These are phyloP conservation scores for Rhyacophila brunnea DNA, from an alignment of 1,140 invertebrate genomes.

Conservation along the genomic window DNA sequence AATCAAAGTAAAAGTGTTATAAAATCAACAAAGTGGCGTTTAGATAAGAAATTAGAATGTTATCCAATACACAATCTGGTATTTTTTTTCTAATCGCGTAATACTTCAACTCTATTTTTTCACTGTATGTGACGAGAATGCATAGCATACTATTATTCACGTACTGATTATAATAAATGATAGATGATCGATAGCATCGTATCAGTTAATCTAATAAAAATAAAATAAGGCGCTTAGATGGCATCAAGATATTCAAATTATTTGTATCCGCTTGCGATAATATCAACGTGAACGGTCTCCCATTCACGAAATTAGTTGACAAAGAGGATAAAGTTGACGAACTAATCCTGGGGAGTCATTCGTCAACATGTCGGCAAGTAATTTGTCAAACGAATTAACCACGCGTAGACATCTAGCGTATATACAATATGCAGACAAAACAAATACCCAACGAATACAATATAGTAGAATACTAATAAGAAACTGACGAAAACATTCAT, in stretches of 20 bases:
- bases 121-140: too few species aligned
- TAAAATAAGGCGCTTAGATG: slow-evolving; percentile 4
- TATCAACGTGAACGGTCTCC: slow-evolving; percentile 3
- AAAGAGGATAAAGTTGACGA: slow-evolving; percentile 17
- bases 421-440: slow-evolving; percentile 18
- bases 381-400: slow-evolving; percentile 37
- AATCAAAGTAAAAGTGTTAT: too few species aligned
- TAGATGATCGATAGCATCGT: too few species aligned
- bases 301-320: slow-evolving; percentile 1
- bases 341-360: slow-evolving; percentile 31
- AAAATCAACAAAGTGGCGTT: too few species aligned
- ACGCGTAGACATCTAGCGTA: slow-evolving; percentile 19
- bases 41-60: too few species aligned
- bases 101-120: too few species aligned
- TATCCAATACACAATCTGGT: too few species aligned
- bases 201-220: too few species aligned
- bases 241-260: slow-evolving; percentile 29
- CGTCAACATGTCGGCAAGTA: slow-evolving; percentile 34
- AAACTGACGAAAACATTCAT: slow-evolving; percentile 9
- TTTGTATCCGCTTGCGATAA: slow-evolving; percentile 15
- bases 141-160: too few species aligned
- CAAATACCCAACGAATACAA: too few species aligned
- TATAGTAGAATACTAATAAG: slow-evolving; percentile 12
- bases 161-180: background rate
- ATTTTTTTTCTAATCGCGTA: too few species aligned